A percentile compares a stretch with the other conserved stretches of the same genome.
phyloP scores from a whole-genome alignment of 2,888 invertebrate species.

The Agrotis exclamationis region DNA sequence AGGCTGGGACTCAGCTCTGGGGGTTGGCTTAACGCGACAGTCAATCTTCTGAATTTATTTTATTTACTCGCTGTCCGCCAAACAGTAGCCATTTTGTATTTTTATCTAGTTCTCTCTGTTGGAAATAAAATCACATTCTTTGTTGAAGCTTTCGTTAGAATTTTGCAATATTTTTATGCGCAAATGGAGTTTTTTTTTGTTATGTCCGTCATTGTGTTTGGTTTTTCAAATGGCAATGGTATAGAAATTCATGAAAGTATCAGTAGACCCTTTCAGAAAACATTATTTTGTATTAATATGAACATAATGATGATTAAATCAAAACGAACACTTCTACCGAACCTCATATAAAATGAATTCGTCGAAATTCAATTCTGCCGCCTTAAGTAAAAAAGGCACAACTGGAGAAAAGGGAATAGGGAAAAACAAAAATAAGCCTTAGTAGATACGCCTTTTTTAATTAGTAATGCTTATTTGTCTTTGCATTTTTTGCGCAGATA shows the following conservation, averaged over 20 bases:
- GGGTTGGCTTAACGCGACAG: conserved; percentile 54
- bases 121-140: conserved; percentile 25
- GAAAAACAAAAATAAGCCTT: too few relatives aligned
- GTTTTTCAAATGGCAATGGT: too few relatives aligned
- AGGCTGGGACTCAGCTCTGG: conserved; percentile 24
- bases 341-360: neutral
- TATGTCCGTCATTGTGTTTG: too few relatives aligned
- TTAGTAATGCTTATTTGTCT: too few relatives aligned
- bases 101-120: conserved; percentile 31
- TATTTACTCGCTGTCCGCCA: conserved; percentile 45
- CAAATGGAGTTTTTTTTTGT: neutral
- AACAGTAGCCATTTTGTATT: conserved; percentile 37
- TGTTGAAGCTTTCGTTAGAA: conserved; percentile 13
- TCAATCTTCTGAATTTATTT: conserved; percentile 62
- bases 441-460: too few relatives aligned
- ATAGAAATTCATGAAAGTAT: too few relatives aligned
- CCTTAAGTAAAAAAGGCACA: too few relatives aligned
- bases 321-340: neutral
- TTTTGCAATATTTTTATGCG: conserved; percentile 13
- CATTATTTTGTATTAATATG: too few relatives aligned
- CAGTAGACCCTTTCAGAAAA: too few relatives aligned
- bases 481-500: too few relatives aligned
- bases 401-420: too few relatives aligned
- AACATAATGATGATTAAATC: neutral
- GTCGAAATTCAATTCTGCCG: too few relatives aligned